Evolutionary conservation across 2,888 invertebrate species (phyloP).

Genomic region (Allolobophora icterica): DNA sequence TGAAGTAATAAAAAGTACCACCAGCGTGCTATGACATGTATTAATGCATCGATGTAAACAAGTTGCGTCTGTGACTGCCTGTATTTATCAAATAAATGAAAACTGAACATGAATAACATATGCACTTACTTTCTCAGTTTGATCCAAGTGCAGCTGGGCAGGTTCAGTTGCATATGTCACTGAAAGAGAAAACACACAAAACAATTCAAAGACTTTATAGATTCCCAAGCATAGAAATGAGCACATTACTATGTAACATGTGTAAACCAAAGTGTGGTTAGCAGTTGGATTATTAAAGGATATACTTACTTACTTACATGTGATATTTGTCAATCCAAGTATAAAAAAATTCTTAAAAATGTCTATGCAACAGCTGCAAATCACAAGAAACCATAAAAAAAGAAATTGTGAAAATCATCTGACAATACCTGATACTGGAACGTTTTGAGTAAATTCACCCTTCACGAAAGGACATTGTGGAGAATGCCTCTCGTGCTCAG

Average conservation of each 20-base stretch:
- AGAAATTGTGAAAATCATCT: neutral
- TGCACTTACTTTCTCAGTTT: constrained; percentile 53
- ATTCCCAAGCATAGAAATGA: neutral
- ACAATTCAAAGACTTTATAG: neutral
- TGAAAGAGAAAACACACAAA: constrained; percentile 42
- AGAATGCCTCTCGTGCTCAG: constrained; percentile 92
- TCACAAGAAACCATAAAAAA: neutral
- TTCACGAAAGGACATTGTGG: constrained; percentile 91
- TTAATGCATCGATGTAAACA: too few relatives aligned
- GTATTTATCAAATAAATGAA: too few relatives aligned
- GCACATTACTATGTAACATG: too few relatives aligned
- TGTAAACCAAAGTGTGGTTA: too few relatives aligned
- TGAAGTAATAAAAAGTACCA: too few relatives aligned
- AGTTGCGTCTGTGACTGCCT: too few relatives aligned
- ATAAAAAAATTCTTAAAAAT: neutral
- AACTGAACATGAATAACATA: too few relatives aligned
- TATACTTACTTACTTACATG: too few relatives aligned
- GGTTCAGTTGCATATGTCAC: constrained; percentile 84
- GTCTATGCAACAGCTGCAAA: neutral
- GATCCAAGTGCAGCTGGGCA: constrained; percentile 70
- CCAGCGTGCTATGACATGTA: too few relatives aligned
- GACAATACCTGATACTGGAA: constrained; percentile 75
- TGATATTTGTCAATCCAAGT: neutral
- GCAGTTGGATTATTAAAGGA: too few relatives aligned
- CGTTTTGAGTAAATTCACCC: constrained; percentile 93